Evolutionary conservation across 2,113 vertebrate species (phyloP).

Genomic region (Forbesichthys papilliferus): DNA sequence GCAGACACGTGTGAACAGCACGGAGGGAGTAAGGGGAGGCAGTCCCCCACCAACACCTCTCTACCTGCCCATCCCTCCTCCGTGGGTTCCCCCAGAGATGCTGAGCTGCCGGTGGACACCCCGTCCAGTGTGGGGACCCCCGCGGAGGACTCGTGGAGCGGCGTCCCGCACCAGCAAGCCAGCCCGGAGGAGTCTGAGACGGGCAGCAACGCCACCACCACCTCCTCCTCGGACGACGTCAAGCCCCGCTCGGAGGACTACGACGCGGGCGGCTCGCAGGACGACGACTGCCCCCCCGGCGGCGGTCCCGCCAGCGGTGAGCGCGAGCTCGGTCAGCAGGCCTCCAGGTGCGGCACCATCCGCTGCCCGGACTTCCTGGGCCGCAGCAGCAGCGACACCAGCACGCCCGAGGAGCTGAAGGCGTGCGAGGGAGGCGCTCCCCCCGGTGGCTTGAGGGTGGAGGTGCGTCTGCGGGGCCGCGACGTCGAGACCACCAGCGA

Average conservation of each 20-base stretch:
- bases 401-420: slow-evolving; percentile 96
- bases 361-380: slow-evolving; percentile 94
- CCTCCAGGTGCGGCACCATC: slow-evolving; percentile 95
- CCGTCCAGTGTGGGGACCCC: slow-evolving; percentile 80
- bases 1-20: slow-evolving; percentile 13
- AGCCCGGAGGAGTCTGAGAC: slow-evolving; percentile 93
- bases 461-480: slow-evolving; percentile 88
- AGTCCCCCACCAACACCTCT: slow-evolving; percentile 6
- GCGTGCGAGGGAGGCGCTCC: slow-evolving; percentile 83
- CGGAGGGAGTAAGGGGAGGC: slow-evolving; percentile 20
- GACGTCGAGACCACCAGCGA: slow-evolving; percentile 89
- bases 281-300: slow-evolving; percentile 93
- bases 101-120: slow-evolving; percentile 68
- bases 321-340: slow-evolving; percentile 1
- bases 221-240: slow-evolving; percentile 93
- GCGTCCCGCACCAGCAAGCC: slow-evolving; percentile 78
- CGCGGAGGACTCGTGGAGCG: slow-evolving; percentile 81
- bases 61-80: slow-evolving; percentile 25
- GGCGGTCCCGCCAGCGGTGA: slow-evolving; percentile 60
- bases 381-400: slow-evolving; percentile 96
- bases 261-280: slow-evolving; percentile 96
- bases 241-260: slow-evolving; percentile 98
- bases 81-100: slow-evolving; percentile 71
- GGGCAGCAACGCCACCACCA: slow-evolving; percentile 87
- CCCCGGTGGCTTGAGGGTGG: slow-evolving; percentile 78